Conservation (phyloP, 1,140 invertebrate species). For the Ylistrum balloti region DNA sequence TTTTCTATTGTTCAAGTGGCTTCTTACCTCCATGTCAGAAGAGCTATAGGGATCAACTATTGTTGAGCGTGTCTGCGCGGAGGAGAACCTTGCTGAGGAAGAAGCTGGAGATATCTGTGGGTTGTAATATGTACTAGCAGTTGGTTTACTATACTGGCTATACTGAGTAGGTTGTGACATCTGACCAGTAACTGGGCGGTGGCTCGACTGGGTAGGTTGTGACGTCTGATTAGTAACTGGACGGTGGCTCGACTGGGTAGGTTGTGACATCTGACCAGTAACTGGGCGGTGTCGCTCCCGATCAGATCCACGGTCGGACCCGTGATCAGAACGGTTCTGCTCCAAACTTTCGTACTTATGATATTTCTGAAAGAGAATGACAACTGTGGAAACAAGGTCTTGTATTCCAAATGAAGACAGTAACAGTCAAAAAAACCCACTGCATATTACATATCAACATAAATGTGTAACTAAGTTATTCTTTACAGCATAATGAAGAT, state of each 20-base stretch:
- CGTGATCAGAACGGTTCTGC: neutral
- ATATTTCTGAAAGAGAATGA: neutral
- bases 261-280: neutral
- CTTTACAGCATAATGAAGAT: too few relatives aligned
- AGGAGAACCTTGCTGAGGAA: neutral
- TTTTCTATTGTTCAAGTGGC: too few relatives aligned
- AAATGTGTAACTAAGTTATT: too few relatives aligned
- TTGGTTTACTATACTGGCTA: neutral
- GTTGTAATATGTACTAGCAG: neutral
- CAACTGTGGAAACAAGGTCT: too few relatives aligned
- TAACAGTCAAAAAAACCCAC: too few relatives aligned
- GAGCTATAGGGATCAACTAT: neutral
- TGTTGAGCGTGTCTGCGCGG: neutral
- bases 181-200: neutral
- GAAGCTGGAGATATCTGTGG: neutral
- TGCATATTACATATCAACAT: too few relatives aligned
- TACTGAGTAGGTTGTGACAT: neutral
- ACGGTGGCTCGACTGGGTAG: neutral
- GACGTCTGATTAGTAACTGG: too few relatives aligned
- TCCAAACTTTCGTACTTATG: neutral
- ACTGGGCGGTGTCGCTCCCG: slow-evolving; percentile 5
- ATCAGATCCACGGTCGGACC: neutral
- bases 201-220: too few relatives aligned
- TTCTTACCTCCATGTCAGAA: neutral
- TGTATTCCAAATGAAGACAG: too few relatives aligned